These are phyloP conservation scores for Molossus alvarezi DNA, from an alignment of 2,797 vertebrate species.

Conservation along the genomic window DNA sequence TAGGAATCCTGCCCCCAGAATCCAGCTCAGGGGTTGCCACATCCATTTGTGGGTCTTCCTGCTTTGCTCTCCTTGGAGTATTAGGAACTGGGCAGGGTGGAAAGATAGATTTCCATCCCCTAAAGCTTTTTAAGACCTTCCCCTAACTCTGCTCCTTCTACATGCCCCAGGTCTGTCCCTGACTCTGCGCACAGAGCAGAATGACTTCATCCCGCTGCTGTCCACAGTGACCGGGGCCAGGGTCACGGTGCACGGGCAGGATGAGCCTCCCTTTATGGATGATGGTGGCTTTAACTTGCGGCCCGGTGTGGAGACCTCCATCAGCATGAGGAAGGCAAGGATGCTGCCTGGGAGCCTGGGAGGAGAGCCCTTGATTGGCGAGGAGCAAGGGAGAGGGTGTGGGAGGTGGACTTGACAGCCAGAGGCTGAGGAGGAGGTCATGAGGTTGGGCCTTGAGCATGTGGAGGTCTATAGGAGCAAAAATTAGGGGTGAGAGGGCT, in stretches of 20 bases:
- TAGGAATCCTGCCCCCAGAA: not conserved
- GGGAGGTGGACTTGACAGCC: not conserved
- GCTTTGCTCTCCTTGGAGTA: not conserved
- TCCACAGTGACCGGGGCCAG: constrained; percentile 92
- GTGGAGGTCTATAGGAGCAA: not conserved
- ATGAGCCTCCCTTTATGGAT: constrained; percentile 92
- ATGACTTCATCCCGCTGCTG: constrained; percentile 91
- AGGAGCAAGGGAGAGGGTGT: not conserved
- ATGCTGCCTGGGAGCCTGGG: not conserved
- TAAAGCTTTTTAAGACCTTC: accelerated
- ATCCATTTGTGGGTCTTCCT: not conserved
- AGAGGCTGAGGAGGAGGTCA: not conserved
- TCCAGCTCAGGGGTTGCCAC: not conserved
- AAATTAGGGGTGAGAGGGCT: not conserved
- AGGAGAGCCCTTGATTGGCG: not conserved
- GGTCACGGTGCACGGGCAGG: constrained; percentile 91
- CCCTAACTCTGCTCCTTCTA: not conserved
- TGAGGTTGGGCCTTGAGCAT: not conserved
- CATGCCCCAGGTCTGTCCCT: constrained; percentile 90
- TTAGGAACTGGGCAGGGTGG: not conserved
- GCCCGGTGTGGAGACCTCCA: constrained; percentile 91
- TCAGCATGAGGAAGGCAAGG: constrained; percentile 91
- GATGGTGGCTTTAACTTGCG: constrained; percentile 92
- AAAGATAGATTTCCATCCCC: not conserved
- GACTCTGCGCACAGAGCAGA: constrained; percentile 90